Evolutionary conservation across 2,888 invertebrate genomes (phyloP).

Genomic region (Heliconius aoede): DNA sequence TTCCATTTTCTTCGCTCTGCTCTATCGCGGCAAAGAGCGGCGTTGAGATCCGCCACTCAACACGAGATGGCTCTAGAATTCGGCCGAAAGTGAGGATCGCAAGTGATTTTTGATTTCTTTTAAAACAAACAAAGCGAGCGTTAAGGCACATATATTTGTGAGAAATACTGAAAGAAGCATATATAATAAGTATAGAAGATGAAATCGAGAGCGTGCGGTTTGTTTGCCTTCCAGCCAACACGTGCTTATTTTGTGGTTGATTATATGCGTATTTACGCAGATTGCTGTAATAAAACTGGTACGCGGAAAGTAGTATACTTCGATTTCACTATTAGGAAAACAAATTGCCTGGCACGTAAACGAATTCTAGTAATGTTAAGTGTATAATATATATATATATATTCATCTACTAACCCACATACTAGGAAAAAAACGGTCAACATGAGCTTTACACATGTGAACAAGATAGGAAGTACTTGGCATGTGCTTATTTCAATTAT

Average conservation of each 20-base stretch:
- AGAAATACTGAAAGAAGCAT: slow-evolving; percentile 8
- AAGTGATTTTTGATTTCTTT: no score
- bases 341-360: neutral
- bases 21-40: no score
- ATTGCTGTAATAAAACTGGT: slow-evolving; percentile 11
- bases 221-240: slow-evolving; percentile 38
- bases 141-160: slow-evolving; percentile 23
- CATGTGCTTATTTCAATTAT: slow-evolving; percentile 40
- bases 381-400: slow-evolving; percentile 40
- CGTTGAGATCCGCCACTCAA: no score
- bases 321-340: slow-evolving; percentile 12
- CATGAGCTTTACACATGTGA: slow-evolving; percentile 21
- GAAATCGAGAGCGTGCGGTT: slow-evolving; percentile 45
- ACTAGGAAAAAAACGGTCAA: slow-evolving; percentile 34
- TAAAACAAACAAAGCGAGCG: neutral
- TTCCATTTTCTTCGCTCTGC: no score
- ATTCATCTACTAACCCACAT: slow-evolving; percentile 42
- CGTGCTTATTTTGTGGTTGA: slow-evolving; percentile 19
- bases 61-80: no score
- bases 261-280: slow-evolving; percentile 9
- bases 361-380: slow-evolving; percentile 7
- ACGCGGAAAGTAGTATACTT: slow-evolving; percentile 4
- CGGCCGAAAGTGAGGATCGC: no score
- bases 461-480: slow-evolving; percentile 37
- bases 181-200: no score